These are phyloP conservation scores for Alouatta palliata DNA, from an alignment of 2,113 vertebrate species.

Conservation along the genomic window DNA sequence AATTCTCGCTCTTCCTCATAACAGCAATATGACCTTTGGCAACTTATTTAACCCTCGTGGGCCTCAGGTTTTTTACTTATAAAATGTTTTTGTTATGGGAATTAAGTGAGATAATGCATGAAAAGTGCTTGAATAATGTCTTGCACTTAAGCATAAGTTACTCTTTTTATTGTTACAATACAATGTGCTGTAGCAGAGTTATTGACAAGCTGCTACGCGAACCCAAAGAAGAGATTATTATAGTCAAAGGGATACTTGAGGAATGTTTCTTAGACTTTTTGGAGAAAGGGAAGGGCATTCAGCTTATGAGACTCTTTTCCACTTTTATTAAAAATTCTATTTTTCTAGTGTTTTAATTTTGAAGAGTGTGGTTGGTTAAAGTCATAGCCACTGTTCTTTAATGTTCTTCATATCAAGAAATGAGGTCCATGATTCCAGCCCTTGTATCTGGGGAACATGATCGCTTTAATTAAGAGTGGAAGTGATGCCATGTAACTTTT, in stretches of 20 bases:
- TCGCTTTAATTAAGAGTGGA: not conserved
- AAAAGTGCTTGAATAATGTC: not conserved
- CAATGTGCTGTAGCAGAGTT: not conserved
- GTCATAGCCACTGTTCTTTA: not conserved
- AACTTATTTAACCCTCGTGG: not conserved
- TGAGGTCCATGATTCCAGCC: not conserved
- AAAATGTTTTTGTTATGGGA: not conserved
- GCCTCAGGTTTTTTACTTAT: not conserved
- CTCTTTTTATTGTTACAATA: not conserved
- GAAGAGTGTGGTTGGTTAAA: not conserved
- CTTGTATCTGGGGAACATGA: not conserved
- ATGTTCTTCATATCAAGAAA: not conserved
- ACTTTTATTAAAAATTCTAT: not conserved
- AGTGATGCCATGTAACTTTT: not conserved
- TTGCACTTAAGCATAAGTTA: too few species aligned
- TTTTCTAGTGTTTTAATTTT: constrained; percentile 24
- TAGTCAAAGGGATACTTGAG: not conserved
- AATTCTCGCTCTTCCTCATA: not conserved
- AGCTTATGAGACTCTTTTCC: not conserved
- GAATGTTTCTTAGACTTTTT: not conserved
- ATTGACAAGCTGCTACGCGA: not conserved
- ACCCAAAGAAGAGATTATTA: not conserved
- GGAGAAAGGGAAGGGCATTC: not conserved
- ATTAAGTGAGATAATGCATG: not conserved
- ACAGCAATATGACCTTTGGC: not conserved